These are phyloP conservation scores for Alexandromys fortis DNA, from an alignment of 2,113 vertebrate genomes.

Conservation along the genomic window DNA sequence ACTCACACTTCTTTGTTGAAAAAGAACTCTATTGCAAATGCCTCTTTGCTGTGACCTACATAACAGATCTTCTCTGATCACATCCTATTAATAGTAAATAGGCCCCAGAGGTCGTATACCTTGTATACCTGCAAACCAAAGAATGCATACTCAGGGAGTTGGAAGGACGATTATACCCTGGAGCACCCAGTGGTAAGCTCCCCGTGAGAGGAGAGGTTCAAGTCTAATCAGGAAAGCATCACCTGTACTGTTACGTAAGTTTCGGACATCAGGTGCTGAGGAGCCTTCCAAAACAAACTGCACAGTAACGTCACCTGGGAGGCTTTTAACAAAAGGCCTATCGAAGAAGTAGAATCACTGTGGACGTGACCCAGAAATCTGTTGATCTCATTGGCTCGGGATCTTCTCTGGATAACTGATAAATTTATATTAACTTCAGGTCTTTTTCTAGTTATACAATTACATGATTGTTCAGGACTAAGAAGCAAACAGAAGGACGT, in stretches of 20 bases:
- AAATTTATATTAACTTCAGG: background rate
- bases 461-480: background rate
- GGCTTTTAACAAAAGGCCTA: constrained; percentile 27
- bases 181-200: background rate
- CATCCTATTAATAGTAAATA: background rate
- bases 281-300: background rate
- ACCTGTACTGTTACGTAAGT: background rate
- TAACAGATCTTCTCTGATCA: constrained; percentile 25
- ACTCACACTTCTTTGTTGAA: background rate
- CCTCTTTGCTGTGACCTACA: background rate
- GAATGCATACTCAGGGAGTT: background rate
- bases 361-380: background rate
- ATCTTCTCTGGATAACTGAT: constrained; percentile 13
- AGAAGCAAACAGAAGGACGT: background rate
- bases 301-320: background rate
- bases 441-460: constrained; percentile 23
- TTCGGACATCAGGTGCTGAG: background rate
- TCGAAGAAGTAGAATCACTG: background rate
- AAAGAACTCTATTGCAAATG: background rate
- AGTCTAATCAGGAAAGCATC: background rate
- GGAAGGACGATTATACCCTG: background rate
- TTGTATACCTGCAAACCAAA: background rate
- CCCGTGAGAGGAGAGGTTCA: background rate
- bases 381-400: background rate
- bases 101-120: background rate